Base-by-base conservation (phyloP, 2,888 invertebrate species). In the Eupsilia transversa region DNA sequence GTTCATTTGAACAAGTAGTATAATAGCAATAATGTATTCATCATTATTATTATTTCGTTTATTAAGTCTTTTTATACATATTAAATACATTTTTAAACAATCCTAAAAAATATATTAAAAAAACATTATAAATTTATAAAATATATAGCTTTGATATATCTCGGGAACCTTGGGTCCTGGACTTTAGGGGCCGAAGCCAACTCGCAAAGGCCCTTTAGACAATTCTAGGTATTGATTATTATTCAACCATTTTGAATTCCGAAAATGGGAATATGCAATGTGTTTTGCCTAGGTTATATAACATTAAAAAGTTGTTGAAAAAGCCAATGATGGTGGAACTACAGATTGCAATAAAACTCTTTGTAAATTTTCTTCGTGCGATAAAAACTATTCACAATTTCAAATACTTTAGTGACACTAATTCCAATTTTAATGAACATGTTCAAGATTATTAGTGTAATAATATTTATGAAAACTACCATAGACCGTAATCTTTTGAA, bases 401-500 rank as follows among this genome's bases (percentile, higher is more conserved):
- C 43, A 64, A 54, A 77, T 54, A 33, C n/a, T 54, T 72, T 0
- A 17, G 12, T 67, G 49, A 46, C 63, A 46, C 14, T 46, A 52
- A 74, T 56, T 49, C 23, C 38, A 43, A 57, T 60, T 14, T 63
- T 59, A 79, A 65, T 79, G 43, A 68, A 60, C 6, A 35, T 65
- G 41, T 74, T 23, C 14, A 0, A 46, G 10, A 54, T 64, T 20
- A 30, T 27, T 59, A 49, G 5, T 66, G 41, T 56, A 41, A 78
- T 68, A 54, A 56, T 73, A 73, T 79, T 63, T 56, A 49, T n/a
- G 64, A 54, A 74, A 68, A 59, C 33, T 57, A 56, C 23, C 7
- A 33, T 17, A 17, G 7, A 20, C 52, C 23, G 38, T 73, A 79
- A 68, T 52, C 61, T 79, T 57, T 68, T 41, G 57, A 79, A 23